These are phyloP conservation scores for Phasia obesa DNA, from an alignment of 2,888 invertebrate genomes.

Conservation along the genomic window DNA sequence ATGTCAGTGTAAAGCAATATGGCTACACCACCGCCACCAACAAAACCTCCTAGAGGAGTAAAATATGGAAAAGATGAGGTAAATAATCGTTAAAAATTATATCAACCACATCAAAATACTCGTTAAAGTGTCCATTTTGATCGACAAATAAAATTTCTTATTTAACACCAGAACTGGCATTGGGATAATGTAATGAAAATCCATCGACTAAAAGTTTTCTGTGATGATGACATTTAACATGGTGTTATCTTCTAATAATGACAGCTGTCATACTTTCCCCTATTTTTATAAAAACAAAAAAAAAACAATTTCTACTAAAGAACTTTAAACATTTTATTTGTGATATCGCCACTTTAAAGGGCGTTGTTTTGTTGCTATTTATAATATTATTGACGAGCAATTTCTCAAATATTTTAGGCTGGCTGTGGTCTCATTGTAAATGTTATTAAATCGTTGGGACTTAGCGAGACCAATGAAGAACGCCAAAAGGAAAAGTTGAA, in stretches of 20 bases:
- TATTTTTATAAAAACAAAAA: constrained; percentile 36
- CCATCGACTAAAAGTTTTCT: constrained; percentile 53
- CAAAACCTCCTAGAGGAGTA: constrained; percentile 93
- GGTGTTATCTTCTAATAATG: constrained; percentile 47
- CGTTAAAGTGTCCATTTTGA: background rate
- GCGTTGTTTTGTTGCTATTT: constrained; percentile 52
- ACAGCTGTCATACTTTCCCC: constrained; percentile 68
- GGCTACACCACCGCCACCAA: constrained; percentile 85
- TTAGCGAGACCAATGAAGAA: constrained; percentile 96
- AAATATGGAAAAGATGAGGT: constrained; percentile 94
- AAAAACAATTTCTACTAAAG: background rate
- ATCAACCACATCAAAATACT: constrained; percentile 54
- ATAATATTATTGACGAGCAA: background rate
- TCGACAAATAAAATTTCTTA: constrained; percentile 17
- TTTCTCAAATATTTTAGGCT: constrained; percentile 84
- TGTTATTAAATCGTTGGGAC: constrained; percentile 96
- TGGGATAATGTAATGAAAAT: constrained; percentile 31
- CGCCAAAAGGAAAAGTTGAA: constrained; percentile 95
- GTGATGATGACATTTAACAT: constrained; percentile 65
- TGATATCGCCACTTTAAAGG: constrained; percentile 46
- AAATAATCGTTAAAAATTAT: constrained; percentile 75
- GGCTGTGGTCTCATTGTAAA: constrained; percentile 92
- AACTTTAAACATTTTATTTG: constrained; percentile 16
- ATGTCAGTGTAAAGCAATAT: constrained; percentile 60
- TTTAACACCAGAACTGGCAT: background rate